These are phyloP conservation scores for Anabas testudineus DNA, from an alignment of 2,797 vertebrate genomes.

Conservation along the genomic window DNA sequence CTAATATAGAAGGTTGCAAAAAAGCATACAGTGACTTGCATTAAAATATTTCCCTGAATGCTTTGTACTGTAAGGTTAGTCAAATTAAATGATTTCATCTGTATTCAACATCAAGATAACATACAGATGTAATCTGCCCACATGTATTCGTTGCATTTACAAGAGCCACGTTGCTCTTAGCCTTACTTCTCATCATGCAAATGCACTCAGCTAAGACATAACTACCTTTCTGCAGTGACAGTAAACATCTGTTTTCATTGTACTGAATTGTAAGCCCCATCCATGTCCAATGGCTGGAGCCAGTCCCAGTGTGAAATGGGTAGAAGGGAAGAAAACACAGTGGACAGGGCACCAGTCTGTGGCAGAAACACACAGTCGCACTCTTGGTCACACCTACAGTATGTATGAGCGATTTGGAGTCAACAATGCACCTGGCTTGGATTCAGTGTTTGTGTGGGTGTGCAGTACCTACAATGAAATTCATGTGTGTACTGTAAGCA, in stretches of 20 bases:
- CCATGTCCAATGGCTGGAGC: slow-evolving; percentile 67
- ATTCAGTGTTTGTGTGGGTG: slow-evolving; percentile 33
- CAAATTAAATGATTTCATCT: too few species aligned
- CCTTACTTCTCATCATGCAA: slow-evolving; percentile 18
- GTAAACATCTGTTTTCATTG: slow-evolving; percentile 69
- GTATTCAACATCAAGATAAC: neutral
- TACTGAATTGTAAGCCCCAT: slow-evolving; percentile 48
- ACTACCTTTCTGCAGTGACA: slow-evolving; percentile 34
- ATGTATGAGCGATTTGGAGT: slow-evolving; percentile 28
- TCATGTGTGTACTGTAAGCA: slow-evolving; percentile 18
- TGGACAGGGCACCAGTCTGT: slow-evolving; percentile 17
- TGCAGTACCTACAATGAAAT: slow-evolving; percentile 8
- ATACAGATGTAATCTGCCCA: neutral
- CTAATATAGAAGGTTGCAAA: neutral
- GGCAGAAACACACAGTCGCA: slow-evolving; percentile 12
- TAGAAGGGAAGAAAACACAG: slow-evolving; percentile 37
- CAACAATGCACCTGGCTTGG: slow-evolving; percentile 32
- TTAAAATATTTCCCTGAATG: neutral
- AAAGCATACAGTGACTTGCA: neutral
- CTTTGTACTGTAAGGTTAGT: too few species aligned
- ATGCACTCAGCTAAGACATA: slow-evolving; percentile 24
- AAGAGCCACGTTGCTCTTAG: neutral
- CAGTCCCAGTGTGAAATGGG: slow-evolving; percentile 52
- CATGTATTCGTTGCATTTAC: slow-evolving; percentile 6
- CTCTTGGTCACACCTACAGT: slow-evolving; percentile 34